phyloP scores from a whole-genome alignment of 2,797 vertebrate species.

The Hydrolagus colliei region DNA sequence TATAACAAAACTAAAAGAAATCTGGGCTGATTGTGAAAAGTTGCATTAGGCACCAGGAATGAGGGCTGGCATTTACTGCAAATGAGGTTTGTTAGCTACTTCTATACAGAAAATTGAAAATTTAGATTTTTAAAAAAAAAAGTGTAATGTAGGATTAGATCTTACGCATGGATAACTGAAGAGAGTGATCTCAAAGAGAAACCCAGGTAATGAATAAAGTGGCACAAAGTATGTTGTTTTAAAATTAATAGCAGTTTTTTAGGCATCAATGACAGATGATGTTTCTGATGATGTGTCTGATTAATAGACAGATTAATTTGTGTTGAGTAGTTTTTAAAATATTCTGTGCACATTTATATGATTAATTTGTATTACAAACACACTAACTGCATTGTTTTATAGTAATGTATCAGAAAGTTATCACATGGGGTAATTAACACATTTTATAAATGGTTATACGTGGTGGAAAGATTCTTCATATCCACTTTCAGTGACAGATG shows the following conservation, averaged over 20 bases:
- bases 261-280: background rate
- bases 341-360: background rate
- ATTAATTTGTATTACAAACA: background rate
- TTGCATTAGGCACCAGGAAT: constrained; percentile 50
- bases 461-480: background rate
- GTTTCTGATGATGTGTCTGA: background rate
- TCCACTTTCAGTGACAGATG: background rate
- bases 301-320: background rate
- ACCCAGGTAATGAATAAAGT: background rate
- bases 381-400: background rate
- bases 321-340: background rate
- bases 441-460: background rate
- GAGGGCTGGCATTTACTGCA: constrained; percentile 50
- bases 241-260: background rate
- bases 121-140: background rate
- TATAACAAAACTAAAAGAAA: constrained; percentile 46
- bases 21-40: constrained; percentile 72
- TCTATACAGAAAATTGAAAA: background rate
- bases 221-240: background rate
- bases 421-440: background rate
- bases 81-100: constrained; percentile 55
- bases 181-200: constrained; percentile 8
- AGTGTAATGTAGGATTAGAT: background rate
- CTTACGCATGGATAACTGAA: background rate
- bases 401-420: background rate